Evolutionary conservation across 2,797 vertebrate genomes (phyloP), one percentile per base, ranked within the genome.

Genomic region (Tangara arthus): DNA sequence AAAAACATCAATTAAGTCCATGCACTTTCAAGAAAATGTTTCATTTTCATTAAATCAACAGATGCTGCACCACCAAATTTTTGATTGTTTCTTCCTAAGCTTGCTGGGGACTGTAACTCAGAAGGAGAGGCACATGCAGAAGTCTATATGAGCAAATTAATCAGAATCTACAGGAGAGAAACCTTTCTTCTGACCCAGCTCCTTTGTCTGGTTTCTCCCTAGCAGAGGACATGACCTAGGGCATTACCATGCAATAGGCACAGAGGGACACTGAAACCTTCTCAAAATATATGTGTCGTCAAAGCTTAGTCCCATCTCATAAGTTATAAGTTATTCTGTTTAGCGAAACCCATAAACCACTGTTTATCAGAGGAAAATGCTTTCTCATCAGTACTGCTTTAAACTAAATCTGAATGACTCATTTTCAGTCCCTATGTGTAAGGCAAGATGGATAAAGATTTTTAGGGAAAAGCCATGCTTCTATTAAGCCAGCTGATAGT

Each of bases 261-360:
- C 9, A 46, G 52, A 61, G 53, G 8, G 28, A 17, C 42, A 5
- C 11, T 68, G 1, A 1, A 42, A 55, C 27, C 59, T 57, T 69
- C 35, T 72, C 42, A 50, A 63, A 42, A 68, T 6, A 0, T n/a
- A 22, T 0, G 0, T n/a, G 7, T 42, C 21, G 23, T 61, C 30
- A 63, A 34, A 35, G 42, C 9, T 66, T 59, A 46, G 2, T 16
- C 83, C 15, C 57, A 49, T 14, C 49, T 76, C 41, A n/a, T 15
- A 49, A 17, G 10, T 22, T 70, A 13, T 16, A 80, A 66, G 32
- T 15, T 8, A 17, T 16, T 21, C 11, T 60, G 81, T 65, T 73
- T 61, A 55, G 47, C 15, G 18, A 81, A 52, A 71, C 7, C 11
- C 15, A 16, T 8, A 59, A 27, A 30, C 3, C 3, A 23, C 13